Evolutionary conservation across 2,113 vertebrate genomes (phyloP).

Genomic region (Pungitius pungitius): DNA sequence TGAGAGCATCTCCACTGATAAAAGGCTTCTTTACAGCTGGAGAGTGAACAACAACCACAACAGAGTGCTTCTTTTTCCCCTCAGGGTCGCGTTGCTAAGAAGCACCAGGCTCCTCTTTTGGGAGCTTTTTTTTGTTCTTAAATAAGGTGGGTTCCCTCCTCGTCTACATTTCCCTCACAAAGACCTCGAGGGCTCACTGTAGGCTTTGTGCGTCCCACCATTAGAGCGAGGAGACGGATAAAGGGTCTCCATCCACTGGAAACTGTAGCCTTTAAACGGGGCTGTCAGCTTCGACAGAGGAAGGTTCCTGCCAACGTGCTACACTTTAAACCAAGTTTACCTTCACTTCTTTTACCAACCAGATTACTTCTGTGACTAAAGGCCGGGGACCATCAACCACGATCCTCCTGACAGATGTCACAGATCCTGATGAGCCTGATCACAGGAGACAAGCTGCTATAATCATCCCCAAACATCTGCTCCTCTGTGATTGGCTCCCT

Average conservation of each 20-base stretch:
- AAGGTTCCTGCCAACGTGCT: no score
- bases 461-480: no score
- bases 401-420: no score
- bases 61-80: constrained; percentile 45
- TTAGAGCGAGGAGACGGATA: constrained; percentile 44
- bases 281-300: no score
- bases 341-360: no score
- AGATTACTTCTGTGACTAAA: no score
- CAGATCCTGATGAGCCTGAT: no score
- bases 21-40: constrained; percentile 48
- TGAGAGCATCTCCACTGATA: constrained; percentile 44
- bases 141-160: constrained; percentile 38
- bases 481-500: no score
- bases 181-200: constrained; percentile 45
- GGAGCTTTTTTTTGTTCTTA: constrained; percentile 8
- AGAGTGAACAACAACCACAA: constrained; percentile 43
- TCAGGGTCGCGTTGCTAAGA: constrained; percentile 47
- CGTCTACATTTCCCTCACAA: constrained; percentile 62
- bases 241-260: constrained; percentile 38
- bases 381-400: no score
- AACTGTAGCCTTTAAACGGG: constrained; percentile 48
- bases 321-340: no score
- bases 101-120: constrained; percentile 30
- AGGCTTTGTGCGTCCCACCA: constrained; percentile 57
- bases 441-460: no score